Evolutionary conservation across 2,888 invertebrate species (phyloP), one percentile per base, ranked within the genome.

Genomic region (Dasypogon diadema): DNA sequence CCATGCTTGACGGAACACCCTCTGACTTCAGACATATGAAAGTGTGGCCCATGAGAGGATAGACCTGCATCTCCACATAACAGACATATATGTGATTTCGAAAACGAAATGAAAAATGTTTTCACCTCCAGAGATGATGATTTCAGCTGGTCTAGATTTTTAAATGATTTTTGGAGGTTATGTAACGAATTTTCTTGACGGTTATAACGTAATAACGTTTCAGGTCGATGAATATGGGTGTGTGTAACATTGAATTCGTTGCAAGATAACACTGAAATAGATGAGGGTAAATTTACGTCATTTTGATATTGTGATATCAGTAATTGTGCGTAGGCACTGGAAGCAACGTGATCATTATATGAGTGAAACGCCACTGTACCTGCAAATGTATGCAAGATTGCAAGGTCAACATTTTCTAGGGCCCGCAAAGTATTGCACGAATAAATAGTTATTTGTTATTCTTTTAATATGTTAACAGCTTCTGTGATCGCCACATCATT

Each of bases 1-100:
- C 58, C 74, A 74, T 74, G 74, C 74, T 74, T 74, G 58, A 58
- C 74, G 58, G 58, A 58, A 10, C 65, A 65, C 65, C 65, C 65
- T 65, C 18, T 24, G 24, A 65, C 46, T 65, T 24, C 65, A 65
- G 65, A 22, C 46, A 65, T 16, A 30, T 46, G 46, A 65, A 14
- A 22, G 14, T 34, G 34, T 24, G 65, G 22, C 46, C 46, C 22
- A 46, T 21, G 24, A 34, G 34, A 65, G 12, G 46, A 51, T 72
- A 37, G 51, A n/a, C 37, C 18, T 14, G 24, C 8, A 16, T 34
- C 34, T 55, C 18, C 22, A 37, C 8, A 16, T 34, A 34, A 2
- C 65, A 34, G 46, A 14, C 16, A 16, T 72, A n/a, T n/a, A 37
- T 24, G 58, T 58, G 74, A 74, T 74, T 74, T 74, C 74, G 74